Evolutionary conservation across 2,888 invertebrate genomes (phyloP), one percentile per base, ranked within the genome.

Genomic region (Anaspis maculata): DNA sequence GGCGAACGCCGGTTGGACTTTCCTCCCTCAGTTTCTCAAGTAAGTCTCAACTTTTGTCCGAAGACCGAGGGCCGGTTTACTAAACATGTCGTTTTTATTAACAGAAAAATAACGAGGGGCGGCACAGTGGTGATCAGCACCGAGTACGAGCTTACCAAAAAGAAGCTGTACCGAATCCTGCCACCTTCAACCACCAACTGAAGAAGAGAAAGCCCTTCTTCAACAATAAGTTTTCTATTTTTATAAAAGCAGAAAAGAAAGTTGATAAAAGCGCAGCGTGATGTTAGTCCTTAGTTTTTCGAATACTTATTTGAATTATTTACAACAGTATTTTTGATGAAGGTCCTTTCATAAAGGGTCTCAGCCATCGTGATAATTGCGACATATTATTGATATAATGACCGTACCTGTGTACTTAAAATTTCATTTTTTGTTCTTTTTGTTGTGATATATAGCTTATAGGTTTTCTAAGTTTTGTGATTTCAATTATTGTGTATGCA

Each of bases 21-120:
- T 84, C 61, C 71, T 91, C 67, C 87, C 88, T 65, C 88, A 89
- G 67, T 85, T 91, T 68, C 74, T 91, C 67, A 88, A 87, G 88
- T 88, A 68, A 83, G 85, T 79, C 12, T 36, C 11, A 10, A 11
- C 10, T 30, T 25, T 19, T 13, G 15, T 27, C 10, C 25, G 12
- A 7, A 10, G 22, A 21, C 9, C 4, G 10, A 35, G 15, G 24
- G 4, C 14, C 19, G 21, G 21, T 28, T 23, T 28, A 2, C 31
- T 23, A 25, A 21, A 16, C 23, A 19, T 27, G 29, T 34, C 25
- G 22, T 33, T 31, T 37, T 39, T 37, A 9, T 14, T 32, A 61
- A 40, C 72, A 87, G 87, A 75, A 88, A 87, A 66, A 72, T 88
- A 54, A 81, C 86, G 50, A 77, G 84, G 66, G 80, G 86, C 69